Percentiles rank a stretch among this genome's conserved stretches.
Conservation (phyloP, 2,113 vertebrate species). For the Platichthys flesus region DNA sequence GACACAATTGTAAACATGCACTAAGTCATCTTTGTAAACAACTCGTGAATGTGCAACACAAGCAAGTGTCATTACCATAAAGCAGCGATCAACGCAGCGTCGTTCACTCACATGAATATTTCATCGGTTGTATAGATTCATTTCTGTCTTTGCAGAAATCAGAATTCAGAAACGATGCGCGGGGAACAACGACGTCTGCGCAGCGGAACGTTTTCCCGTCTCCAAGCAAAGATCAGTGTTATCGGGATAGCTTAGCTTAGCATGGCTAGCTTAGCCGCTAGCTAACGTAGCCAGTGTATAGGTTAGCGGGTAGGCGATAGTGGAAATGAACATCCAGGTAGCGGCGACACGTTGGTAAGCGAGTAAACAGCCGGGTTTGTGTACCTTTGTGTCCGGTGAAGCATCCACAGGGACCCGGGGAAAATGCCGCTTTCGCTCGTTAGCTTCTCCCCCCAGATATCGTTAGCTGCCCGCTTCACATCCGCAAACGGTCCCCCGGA, state of each 20-base stretch:
- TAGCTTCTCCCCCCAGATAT: slow-evolving; percentile 29
- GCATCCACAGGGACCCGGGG: neutral
- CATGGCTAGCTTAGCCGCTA: slow-evolving; percentile 55
- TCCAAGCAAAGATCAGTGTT: slow-evolving; percentile 52
- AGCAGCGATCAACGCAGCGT: too few relatives aligned
- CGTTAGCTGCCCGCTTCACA: slow-evolving; percentile 40
- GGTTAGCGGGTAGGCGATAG: slow-evolving; percentile 17
- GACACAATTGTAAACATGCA: too few relatives aligned
- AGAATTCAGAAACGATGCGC: slow-evolving; percentile 38
- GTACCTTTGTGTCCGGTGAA: slow-evolving; percentile 38
- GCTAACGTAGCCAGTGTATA: slow-evolving; percentile 45
- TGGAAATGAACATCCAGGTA: neutral
- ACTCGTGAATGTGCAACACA: neutral
- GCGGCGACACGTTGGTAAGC: neutral
- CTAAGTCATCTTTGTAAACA: too few relatives aligned
- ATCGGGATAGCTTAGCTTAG: slow-evolving; percentile 23
- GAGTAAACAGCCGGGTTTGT: neutral
- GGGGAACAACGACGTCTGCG: slow-evolving; percentile 46
- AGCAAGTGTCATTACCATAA: neutral
- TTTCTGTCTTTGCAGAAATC: slow-evolving; percentile 4
- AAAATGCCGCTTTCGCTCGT: neutral
- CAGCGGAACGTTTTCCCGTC: slow-evolving; percentile 44
- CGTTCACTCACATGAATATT: neutral
- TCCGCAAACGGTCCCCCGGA: slow-evolving; percentile 55
- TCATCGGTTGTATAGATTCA: neutral